Evolutionary conservation across 2,113 vertebrate genomes (phyloP), one percentile per base, ranked within the genome.

Genomic region (Paratilapia polleni): DNA sequence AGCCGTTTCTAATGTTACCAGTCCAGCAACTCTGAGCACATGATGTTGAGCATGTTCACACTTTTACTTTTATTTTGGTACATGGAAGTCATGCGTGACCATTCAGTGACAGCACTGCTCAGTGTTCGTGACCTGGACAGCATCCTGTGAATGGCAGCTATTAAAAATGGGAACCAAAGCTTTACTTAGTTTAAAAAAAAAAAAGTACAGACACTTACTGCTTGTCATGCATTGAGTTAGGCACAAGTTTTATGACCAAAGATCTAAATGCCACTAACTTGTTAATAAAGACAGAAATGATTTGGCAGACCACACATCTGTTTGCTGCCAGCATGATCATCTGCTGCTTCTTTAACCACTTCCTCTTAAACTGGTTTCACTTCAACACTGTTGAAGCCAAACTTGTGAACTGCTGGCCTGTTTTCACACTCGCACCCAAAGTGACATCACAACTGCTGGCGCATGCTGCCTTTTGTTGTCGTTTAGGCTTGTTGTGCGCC

Each of bases 281-380:
- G 17, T 14, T 31, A 6, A 47, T 52, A 70, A 31, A 73, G 6
- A 52, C 24, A 31, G 14, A 49, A 73, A 49, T 73, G 3, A 17
- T 49, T 73, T 73, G 10, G 14, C 15, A 49, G 43, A 49, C 43
- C 14, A 17, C 11, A 17, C 43, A 47, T 1, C 13, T 49, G 43
- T 47, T 5, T 47, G 43, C 43, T 47, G 43, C 43, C 5, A 47
- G 12, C 13, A 2, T 5, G 43, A 47, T 47, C 10, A 11, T 68
- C 66, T 31, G 24, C 43, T 73, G 24, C 24, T 52, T 52, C 43
- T 73, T 73, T 73, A 73, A 52, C 66, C 66, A 73, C 66, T 73
- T 73, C 66, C 66, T 52, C 34, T 57, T 76, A 24, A 41, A 28
- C 43, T 31, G 24, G 24, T 52, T 73, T 73, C 17, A 52, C 47